Percentiles rank a stretch among this genome's conserved stretches.
phyloP scores from a whole-genome alignment of 2,888 invertebrate species.

The Beris chalybata region DNA sequence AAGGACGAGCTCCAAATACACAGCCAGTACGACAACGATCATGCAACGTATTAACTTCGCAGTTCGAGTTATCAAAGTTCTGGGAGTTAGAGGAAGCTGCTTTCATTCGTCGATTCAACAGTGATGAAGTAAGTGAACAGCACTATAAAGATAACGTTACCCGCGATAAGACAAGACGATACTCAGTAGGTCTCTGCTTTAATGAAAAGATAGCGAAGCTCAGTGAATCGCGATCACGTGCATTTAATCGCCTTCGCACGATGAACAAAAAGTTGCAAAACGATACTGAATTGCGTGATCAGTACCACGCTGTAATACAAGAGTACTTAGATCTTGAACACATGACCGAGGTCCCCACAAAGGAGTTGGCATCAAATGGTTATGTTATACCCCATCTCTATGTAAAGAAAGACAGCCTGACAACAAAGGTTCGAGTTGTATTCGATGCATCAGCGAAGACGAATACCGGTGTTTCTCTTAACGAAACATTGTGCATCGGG shows the following conservation, averaged over 20 bases:
- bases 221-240: constrained; percentile 2
- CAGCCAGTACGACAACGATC: too few species aligned
- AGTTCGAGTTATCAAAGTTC: too few species aligned
- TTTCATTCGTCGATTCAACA: too few species aligned
- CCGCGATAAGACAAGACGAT: constrained; percentile 5
- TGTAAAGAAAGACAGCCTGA: constrained; percentile 7
- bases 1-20: too few species aligned
- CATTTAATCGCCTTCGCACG: not conserved
- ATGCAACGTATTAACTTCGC: too few species aligned
- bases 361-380: not conserved
- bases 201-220: not conserved
- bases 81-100: too few species aligned
- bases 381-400: constrained; percentile 27
- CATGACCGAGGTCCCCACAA: too few species aligned
- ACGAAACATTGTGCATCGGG: constrained; percentile 41
- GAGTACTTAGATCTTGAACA: too few species aligned
- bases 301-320: not conserved
- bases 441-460: constrained; percentile 30
- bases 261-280: not conserved
- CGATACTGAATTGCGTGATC: not conserved
- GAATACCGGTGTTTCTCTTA: constrained; percentile 38
- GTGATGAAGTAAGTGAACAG: constrained; percentile 17
- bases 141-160: constrained; percentile 6
- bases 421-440: constrained; percentile 23
- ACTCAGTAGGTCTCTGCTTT: constrained; percentile 16